Conservation (phyloP, 2,888 invertebrate genomes). For the Drosophila pseudotakahashii region DNA sequence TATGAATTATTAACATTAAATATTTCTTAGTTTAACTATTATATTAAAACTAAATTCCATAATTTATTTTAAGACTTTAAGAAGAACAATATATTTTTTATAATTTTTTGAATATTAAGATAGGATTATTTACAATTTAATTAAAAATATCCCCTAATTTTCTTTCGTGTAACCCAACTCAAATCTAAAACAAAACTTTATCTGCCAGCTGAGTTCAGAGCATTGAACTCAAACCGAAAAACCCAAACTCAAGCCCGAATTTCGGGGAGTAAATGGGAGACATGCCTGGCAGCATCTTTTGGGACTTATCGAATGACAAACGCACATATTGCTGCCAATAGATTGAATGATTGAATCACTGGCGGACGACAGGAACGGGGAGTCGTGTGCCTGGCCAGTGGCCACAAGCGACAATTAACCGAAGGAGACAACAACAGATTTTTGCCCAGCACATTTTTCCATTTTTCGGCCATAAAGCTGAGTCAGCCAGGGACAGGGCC, state of each 20-base stretch:
- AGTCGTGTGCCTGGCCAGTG: constrained; percentile 48
- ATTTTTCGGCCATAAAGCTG: constrained; percentile 13
- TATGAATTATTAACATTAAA: too few relatives aligned
- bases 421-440: constrained; percentile 24
- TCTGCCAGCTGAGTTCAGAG: constrained; percentile 47
- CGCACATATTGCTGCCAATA: constrained; percentile 39
- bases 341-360: constrained; percentile 67
- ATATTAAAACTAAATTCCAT: too few relatives aligned
- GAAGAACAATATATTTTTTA: too few relatives aligned
- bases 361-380: background rate
- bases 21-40: too few relatives aligned
- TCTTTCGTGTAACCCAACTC: constrained; percentile 2
- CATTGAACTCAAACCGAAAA: constrained; percentile 61
- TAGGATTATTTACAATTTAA: background rate
- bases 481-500: background rate
- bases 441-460: constrained; percentile 9
- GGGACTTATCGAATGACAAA: constrained; percentile 51
- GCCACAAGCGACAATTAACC: constrained; percentile 58
- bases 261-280: constrained; percentile 17
- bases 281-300: constrained; percentile 52
- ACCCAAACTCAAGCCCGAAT: constrained; percentile 9
- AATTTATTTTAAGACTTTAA: too few relatives aligned
- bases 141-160: background rate
- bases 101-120: background rate
- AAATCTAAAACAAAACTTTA: constrained; percentile 60